Percentiles rank a stretch among this genome's conserved stretches.
Evolutionary conservation across 2,113 vertebrate species (phyloP).

Genomic region (Athene noctua): DNA sequence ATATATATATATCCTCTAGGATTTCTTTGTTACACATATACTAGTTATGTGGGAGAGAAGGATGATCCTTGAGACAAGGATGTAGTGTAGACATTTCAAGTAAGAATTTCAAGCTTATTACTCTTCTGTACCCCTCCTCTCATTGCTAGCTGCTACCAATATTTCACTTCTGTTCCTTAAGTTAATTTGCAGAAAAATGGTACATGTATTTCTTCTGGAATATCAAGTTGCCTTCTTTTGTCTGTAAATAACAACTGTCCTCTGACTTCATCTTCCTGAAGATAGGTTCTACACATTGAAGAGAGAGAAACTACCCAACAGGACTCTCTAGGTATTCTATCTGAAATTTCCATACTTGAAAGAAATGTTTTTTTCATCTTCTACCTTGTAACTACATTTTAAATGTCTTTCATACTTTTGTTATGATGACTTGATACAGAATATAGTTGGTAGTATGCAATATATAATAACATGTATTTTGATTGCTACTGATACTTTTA

Average conservation of each 20-base stretch:
- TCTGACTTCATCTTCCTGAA: not conserved
- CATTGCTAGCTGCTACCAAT: not conserved
- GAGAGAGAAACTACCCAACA: not conserved
- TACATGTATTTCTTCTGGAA: not conserved
- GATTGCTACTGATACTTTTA: not conserved
- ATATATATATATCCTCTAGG: not conserved
- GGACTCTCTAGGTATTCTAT: not conserved
- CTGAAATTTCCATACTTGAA: not conserved
- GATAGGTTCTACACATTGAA: not conserved
- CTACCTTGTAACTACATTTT: not conserved
- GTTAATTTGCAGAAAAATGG: not conserved
- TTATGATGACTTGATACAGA: not conserved
- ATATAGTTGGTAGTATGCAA: not conserved
- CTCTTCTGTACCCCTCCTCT: not conserved
- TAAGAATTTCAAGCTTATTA: not conserved
- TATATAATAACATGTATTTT: not conserved
- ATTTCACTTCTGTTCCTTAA: not conserved
- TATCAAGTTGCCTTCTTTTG: not conserved
- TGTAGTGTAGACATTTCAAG: not conserved
- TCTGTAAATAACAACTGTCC: not conserved
- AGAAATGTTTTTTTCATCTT: not conserved
- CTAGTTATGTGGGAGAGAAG: not conserved
- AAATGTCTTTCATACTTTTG: not conserved
- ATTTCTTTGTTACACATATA: not conserved
- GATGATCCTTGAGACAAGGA: not conserved